Evolutionary conservation across 2,888 invertebrate species (phyloP), one percentile per base, ranked within the genome.

Genomic region (Meloe dianella): DNA sequence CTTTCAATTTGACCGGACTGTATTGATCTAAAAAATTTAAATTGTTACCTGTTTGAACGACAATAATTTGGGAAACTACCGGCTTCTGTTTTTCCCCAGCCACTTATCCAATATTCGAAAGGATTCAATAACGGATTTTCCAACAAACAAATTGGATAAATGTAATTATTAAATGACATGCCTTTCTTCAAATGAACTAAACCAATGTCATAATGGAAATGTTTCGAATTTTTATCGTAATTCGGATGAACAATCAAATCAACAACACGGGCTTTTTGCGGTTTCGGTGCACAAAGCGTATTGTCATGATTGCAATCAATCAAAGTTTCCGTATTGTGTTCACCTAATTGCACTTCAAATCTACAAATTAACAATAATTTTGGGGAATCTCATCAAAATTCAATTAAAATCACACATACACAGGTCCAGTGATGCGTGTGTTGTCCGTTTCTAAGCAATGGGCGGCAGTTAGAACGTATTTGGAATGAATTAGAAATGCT

Each of bases 1-100:
- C 85, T 79, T 92, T 91, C 68, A 90, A 79, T 74, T 91, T 91
- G 0, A 90, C 85, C n/a, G 69, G 57, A 65, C 81, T 82, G 5
- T 61, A 67, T 8, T 71, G 64, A 5, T 71, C 82, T 82, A 68
- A 54, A 76, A 76, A 57, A 62, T 27, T 54, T 7, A 63, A 63
- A 57, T 56, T 62, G 27, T 22, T 27, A 57, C 54, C 51, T 63
- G 14, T 17, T 57, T 17, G 14, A 17, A 7, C 3, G n/a, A 17
- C 20, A 32, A 17, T 22, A 35, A 8, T 61, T 22, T 61, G 14
- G n/a, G 20, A 30, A 68, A 69, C 66, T 75, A 68, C 82, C 77
- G 1, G 75, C 77, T 73, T 85, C 84, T 29, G 85, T 83, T 51
- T 83, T 84, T 0, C 88, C 88, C 88, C 88, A 88, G 0, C 88